Base-by-base conservation (phyloP, 2,113 vertebrate species). In the Ochotona princeps region DNA sequence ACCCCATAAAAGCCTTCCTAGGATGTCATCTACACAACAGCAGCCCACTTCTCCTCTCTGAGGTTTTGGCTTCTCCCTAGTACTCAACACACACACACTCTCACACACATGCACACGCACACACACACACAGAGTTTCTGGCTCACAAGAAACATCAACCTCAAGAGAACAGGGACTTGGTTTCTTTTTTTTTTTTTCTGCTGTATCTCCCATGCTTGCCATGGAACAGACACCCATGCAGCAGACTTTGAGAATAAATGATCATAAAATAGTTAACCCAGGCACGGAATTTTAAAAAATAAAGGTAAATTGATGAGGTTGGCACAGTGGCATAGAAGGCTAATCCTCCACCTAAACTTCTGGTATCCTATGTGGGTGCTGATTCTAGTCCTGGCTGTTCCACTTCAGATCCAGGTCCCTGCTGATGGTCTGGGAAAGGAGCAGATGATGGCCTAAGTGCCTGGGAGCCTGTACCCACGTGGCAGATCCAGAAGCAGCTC, bases 261-360 rank as follows among this genome's bases (percentile, higher is more conserved):
- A 81, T 15, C 49, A 35, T n/a, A 51, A 84, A 72, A 67, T 17
- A 20, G n/a, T 47, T 70, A 57, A 76, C 17, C 61, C 49, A 80
- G 47, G 28, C n/a, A 61, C 32, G 47, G 60, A 44, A 84, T 72
- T 93, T 81, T 80, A 25, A 60, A 87, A 83, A 87, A 49, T 61
- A 92, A 86, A 63, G 74, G 47, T 57, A 84, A 20, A 54, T 75
- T 61, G 74, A 63, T 35, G 79, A 65, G 38, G 38, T 44, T 44
- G 38, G 38, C 38, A 44, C 38, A 44, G 38, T 44, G 38, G 38
- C 38, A 44, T 44, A 44, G 38, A 44, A 44, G 38, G 38, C 38
- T 44, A 44, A 44, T 44, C 38, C 38, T 44, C 38, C 38, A 44
- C 38, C 38, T 44, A 44, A 44, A 44, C 4, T 44, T 3, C 38